Base-by-base conservation (phyloP, 30 jellyfish, hydroid and myxozoan genomes). In the Mastigias papua region DNA sequence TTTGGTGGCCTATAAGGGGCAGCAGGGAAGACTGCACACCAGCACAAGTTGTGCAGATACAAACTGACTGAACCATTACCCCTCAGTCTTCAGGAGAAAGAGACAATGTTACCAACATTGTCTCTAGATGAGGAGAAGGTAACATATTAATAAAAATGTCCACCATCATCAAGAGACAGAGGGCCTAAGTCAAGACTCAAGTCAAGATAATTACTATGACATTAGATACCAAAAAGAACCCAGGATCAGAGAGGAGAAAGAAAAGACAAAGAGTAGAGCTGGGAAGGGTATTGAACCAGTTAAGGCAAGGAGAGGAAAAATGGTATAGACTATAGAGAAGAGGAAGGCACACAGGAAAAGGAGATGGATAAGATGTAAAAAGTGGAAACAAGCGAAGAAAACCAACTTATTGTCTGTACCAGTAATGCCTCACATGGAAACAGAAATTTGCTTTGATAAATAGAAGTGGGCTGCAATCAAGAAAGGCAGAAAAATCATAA, bases 181-280 rank as follows among this genome's bases (percentile, higher is more conserved):
- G n/a, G n/a, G n/a, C n/a, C n/a, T n/a, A n/a, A n/a, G n/a, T n/a
- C n/a, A n/a, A n/a, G n/a, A n/a, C n/a, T n/a, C n/a, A n/a, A n/a
- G n/a, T n/a, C n/a, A n/a, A n/a, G n/a, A n/a, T n/a, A n/a, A n/a
- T n/a, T n/a, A n/a, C n/a, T 61, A 35, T 81, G 73, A 57, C 91
- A 81, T 33, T 81, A 67, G 13, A 37, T 17, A 63, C 84, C 42
- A 81, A 75, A 73, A 81, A 19, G 8, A 79, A 58, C 64, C 62
- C 62, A 22, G 58, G n/a, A n/a, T n/a, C n/a, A n/a, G n/a, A n/a
- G n/a, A n/a, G n/a, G n/a, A n/a, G n/a, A n/a, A n/a, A n/a, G 71
- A 57, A 0, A 82, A 62, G 92, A 76, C 34, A 77, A 37, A 37
- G 92, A 86, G 22, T 86, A 82, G 50, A 77, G 92, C 67, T 48